phyloP scores from a whole-genome alignment of 1,140 invertebrate species.

The Nasonia longicornis region DNA sequence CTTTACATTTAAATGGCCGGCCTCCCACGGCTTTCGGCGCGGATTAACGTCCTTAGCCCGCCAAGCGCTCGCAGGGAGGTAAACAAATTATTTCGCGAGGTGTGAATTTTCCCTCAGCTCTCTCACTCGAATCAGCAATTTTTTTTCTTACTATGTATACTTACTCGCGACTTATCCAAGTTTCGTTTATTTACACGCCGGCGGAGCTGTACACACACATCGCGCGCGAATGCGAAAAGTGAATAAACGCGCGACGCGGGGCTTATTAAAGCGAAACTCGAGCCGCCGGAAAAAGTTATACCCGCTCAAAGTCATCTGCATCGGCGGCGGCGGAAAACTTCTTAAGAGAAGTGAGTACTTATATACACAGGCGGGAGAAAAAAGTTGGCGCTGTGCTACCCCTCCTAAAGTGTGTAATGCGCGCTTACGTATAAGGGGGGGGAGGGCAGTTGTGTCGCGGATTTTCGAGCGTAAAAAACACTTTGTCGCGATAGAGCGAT shows the following conservation, averaged over 20 bases:
- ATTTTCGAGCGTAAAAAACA: not conserved
- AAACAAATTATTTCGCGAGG: slow-evolving; percentile 18
- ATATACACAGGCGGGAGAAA: not conserved
- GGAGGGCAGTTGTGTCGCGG: not conserved
- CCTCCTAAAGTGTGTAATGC: not conserved
- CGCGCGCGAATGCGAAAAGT: not conserved
- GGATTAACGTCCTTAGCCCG: not conserved
- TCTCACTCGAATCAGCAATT: not conserved
- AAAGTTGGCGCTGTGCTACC: not conserved
- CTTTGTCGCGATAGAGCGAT: not conserved
- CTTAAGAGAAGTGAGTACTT: not conserved
- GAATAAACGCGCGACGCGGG: slow-evolving; percentile 7
- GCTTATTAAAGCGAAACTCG: slow-evolving; percentile 30
- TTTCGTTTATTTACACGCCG: not conserved
- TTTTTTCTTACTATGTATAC: not conserved
- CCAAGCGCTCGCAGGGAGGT: not conserved
- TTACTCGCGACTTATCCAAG: not conserved
- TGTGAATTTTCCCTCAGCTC: not conserved
- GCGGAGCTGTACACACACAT: not conserved
- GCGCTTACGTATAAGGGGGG: not conserved
- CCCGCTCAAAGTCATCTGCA: slow-evolving; percentile 1
- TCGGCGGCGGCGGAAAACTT: not conserved
- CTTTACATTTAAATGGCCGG: slow-evolving; percentile 37
- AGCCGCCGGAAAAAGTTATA: not conserved
- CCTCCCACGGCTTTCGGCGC: not conserved